Conservation (phyloP, 64 coral and sea anemone genomes). For the Porites australiensis region DNA sequence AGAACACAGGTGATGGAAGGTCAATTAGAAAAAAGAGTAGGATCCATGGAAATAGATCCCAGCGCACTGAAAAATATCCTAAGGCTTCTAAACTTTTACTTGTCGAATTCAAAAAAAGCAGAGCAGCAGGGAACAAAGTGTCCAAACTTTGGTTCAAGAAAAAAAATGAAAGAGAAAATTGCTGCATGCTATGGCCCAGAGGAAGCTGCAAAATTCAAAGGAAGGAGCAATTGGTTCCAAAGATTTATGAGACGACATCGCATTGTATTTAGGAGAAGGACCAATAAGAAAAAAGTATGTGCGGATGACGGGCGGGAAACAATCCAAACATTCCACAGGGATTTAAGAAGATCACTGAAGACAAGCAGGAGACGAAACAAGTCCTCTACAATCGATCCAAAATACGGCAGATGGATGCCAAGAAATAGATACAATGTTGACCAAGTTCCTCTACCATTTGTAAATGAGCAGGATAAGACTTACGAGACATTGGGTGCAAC, state of each 20-base stretch:
- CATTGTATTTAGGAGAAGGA: slow-evolving; percentile 39
- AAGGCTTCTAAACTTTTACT: slow-evolving; percentile 54
- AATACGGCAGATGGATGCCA: slow-evolving; percentile 18
- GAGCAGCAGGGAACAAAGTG: slow-evolving; percentile 64
- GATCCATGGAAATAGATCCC: slow-evolving; percentile 60
- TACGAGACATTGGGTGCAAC: slow-evolving; percentile 6
- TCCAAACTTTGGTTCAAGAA: slow-evolving; percentile 65
- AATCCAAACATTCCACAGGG: not conserved
- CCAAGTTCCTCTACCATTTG: slow-evolving; percentile 35
- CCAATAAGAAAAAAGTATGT: slow-evolving; percentile 29
- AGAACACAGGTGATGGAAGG: slow-evolving; percentile 59
- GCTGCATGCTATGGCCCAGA: slow-evolving; percentile 44
- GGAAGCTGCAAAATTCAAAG: slow-evolving; percentile 51
- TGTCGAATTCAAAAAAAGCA: slow-evolving; percentile 56
- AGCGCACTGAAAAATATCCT: slow-evolving; percentile 56
- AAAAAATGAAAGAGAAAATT: slow-evolving; percentile 61
- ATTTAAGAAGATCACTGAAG: not conserved
- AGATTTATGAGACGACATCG: slow-evolving; percentile 22
- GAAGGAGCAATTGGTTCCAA: slow-evolving; percentile 50
- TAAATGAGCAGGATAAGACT: not conserved
- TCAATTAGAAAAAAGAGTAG: slow-evolving; percentile 63
- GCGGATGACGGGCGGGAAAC: not conserved
- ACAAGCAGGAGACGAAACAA: slow-evolving; percentile 14
- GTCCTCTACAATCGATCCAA: slow-evolving; percentile 9
- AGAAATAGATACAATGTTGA: slow-evolving; percentile 26